Evolutionary conservation across 2,113 vertebrate genomes (phyloP).

Genomic region (Erpornis zantholeuca): DNA sequence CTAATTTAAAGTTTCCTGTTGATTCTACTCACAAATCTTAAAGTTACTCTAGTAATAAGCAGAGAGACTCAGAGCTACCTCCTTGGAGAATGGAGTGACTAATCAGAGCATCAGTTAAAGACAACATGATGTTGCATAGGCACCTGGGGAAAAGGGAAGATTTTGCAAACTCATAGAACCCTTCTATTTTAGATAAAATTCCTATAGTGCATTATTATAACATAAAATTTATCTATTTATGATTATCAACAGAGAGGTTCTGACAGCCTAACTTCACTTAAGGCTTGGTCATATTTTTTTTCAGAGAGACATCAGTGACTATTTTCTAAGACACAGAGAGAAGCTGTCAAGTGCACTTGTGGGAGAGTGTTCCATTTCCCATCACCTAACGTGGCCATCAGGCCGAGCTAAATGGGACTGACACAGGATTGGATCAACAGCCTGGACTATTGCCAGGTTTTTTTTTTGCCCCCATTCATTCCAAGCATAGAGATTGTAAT

Average conservation of each 20-base stretch:
- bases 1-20: conserved; percentile 24
- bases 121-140: neutral
- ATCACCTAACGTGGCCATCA: neutral
- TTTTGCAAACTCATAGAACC: neutral
- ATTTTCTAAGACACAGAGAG: neutral
- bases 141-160: neutral
- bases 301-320: neutral
- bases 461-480: conserved; percentile 18
- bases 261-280: neutral
- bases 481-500: neutral
- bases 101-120: neutral
- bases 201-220: neutral
- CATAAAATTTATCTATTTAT: neutral
- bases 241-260: neutral
- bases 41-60: neutral
- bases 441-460: neutral
- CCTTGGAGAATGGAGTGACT: neutral
- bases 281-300: neutral
- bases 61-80: neutral
- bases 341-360: neutral
- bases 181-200: neutral
- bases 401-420: neutral
- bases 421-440: neutral
- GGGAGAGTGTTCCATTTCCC: neutral
- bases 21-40: neutral